These are phyloP conservation scores for Suncus etruscus DNA, from an alignment of 2,113 vertebrate species.

Conservation along the genomic window DNA sequence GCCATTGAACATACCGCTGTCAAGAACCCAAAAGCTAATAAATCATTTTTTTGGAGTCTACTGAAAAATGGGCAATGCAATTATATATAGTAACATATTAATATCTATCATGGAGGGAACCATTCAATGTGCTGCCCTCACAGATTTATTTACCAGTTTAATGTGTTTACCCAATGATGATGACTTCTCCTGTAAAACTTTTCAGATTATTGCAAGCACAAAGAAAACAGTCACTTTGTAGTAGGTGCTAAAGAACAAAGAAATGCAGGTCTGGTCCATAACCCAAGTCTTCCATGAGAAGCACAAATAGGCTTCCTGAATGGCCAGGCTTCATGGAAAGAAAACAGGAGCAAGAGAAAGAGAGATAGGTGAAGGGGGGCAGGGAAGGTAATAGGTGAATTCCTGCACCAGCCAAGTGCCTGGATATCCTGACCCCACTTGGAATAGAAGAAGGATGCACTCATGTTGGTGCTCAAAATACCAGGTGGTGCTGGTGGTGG, in stretches of 20 bases:
- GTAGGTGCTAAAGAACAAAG: background rate
- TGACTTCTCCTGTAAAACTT: background rate
- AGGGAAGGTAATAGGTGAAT: no score
- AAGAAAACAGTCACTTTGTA: background rate
- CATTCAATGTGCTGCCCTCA: slow-evolving; percentile 32
- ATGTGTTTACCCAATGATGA: slow-evolving; percentile 47
- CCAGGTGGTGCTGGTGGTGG: no score
- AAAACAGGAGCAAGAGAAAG: background rate
- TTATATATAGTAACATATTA: slow-evolving; percentile 57
- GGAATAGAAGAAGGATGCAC: no score
- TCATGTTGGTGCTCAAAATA: no score
- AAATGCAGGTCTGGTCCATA: rapidly evolving
- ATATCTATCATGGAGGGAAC: slow-evolving; percentile 43
- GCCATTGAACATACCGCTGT: slow-evolving; percentile 26
- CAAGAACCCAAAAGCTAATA: slow-evolving; percentile 51
- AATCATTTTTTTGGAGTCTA: slow-evolving; percentile 46
- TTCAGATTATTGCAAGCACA: background rate
- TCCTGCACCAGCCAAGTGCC: background rate
- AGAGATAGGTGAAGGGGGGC: background rate
- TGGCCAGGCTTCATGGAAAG: background rate
- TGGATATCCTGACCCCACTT: no score
- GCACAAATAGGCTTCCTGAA: background rate
- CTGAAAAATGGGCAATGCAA: slow-evolving; percentile 52
- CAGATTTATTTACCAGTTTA: slow-evolving; percentile 22
- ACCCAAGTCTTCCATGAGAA: rapidly evolving